A percentile compares a stretch with the other conserved stretches of the same genome.
Evolutionary conservation across 2,888 invertebrate species (phyloP).

Genomic region (Dugesia japonica): DNA sequence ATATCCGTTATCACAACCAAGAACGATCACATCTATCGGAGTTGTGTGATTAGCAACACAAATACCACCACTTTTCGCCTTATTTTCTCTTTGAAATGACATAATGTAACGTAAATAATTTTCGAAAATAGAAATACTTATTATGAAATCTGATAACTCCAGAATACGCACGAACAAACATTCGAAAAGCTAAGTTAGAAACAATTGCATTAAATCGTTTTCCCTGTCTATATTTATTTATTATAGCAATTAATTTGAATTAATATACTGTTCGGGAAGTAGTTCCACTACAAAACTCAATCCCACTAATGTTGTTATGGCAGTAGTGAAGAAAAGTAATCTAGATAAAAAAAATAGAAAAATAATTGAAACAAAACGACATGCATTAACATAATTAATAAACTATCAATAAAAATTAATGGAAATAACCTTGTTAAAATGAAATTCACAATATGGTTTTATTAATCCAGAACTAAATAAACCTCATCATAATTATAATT

Average conservation of each 20-base stretch:
- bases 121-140: background rate
- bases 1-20: conserved; percentile 55
- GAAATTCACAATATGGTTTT: too few relatives aligned
- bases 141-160: background rate
- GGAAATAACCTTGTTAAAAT: too few relatives aligned
- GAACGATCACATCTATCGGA: conserved; percentile 70
- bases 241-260: background rate
- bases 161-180: background rate
- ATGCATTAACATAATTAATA: too few relatives aligned
- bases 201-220: background rate
- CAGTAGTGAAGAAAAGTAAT: background rate
- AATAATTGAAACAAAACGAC: too few relatives aligned
- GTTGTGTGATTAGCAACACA: conserved; percentile 94
- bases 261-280: background rate
- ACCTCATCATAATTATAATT: too few relatives aligned
- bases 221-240: background rate
- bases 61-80: conserved; percentile 63
- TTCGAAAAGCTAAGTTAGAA: background rate
- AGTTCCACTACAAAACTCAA: background rate
- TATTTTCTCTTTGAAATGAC: conserved; percentile 52
- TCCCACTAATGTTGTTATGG: background rate
- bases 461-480: too few relatives aligned
- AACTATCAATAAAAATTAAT: too few relatives aligned
- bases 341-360: too few relatives aligned
- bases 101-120: background rate